Evolutionary conservation across 1,140 invertebrate genomes (phyloP).

Genomic region (Drosophila malerkotliana): DNA sequence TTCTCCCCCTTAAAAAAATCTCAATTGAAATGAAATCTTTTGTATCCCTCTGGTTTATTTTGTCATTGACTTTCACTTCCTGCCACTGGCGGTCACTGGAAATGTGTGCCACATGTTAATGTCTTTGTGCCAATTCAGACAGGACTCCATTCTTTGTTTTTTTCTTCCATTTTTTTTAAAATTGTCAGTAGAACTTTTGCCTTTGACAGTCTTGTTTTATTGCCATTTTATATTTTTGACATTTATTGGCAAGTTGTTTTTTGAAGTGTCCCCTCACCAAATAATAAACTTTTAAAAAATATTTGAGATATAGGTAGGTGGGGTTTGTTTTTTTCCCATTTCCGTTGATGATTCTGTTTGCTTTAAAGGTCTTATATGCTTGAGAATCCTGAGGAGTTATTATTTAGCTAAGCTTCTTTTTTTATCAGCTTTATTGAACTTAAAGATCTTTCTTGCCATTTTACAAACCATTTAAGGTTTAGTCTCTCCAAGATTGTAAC

Average conservation of each 20-base stretch:
- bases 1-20: neutral
- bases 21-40: constrained; percentile 49
- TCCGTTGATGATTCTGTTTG: constrained; percentile 1
- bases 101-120: constrained; percentile 64
- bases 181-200: constrained; percentile 50
- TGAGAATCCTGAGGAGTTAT: neutral
- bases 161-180: neutral
- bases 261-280: constrained; percentile 34
- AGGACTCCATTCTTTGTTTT: constrained; percentile 1
- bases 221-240: constrained; percentile 59
- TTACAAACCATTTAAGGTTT: neutral
- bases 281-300: constrained; percentile 9
- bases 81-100: constrained; percentile 41
- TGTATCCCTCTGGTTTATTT: constrained; percentile 38
- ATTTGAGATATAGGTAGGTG: neutral
- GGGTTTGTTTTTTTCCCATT: neutral
- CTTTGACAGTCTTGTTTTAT: constrained; percentile 55
- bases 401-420: neutral
- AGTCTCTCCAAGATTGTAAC: neutral
- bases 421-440: neutral
- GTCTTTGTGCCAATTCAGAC: constrained; percentile 44
- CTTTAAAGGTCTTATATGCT: neutral
- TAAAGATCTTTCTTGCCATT: neutral
- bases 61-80: constrained; percentile 48
- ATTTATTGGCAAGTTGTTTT: constrained; percentile 60